Evolutionary conservation across 2,113 vertebrate genomes (phyloP).

Genomic region (Oreocharis arfaki): DNA sequence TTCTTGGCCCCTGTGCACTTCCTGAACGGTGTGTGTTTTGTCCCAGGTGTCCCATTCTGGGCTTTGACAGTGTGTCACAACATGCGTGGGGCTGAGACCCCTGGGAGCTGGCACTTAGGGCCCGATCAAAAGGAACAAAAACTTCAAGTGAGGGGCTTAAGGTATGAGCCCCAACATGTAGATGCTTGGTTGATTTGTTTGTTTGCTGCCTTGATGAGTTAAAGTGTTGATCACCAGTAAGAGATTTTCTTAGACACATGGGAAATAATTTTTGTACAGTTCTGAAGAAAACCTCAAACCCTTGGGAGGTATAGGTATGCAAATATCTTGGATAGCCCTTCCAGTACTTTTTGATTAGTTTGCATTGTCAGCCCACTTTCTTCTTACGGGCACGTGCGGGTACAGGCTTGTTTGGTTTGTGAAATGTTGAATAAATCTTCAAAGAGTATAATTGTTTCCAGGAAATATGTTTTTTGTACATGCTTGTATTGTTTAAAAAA

Average conservation of each 20-base stretch:
- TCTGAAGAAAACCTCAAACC: background rate
- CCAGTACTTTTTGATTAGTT: background rate
- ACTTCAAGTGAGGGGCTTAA: background rate
- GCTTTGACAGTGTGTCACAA: slow-evolving; percentile 79
- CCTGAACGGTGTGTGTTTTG: slow-evolving; percentile 75
- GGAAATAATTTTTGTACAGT: background rate
- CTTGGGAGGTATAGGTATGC: background rate
- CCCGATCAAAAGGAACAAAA: background rate
- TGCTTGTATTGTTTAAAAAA: background rate
- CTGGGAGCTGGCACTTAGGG: slow-evolving; percentile 67
- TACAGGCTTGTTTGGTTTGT: slow-evolving; percentile 40
- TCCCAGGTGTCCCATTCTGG: slow-evolving; percentile 82
- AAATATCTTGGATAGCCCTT: slow-evolving; percentile 29
- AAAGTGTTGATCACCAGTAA: background rate
- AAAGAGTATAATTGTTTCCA: slow-evolving; percentile 42
- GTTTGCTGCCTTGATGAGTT: background rate
- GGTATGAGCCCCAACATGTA: background rate
- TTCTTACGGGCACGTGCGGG: background rate
- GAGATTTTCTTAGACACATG: background rate
- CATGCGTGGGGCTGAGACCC: slow-evolving; percentile 67
- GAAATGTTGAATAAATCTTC: slow-evolving; percentile 50
- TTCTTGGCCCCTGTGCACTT: slow-evolving; percentile 79
- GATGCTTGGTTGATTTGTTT: background rate
- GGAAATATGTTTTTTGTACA: slow-evolving; percentile 42
- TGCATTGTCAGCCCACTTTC: background rate